These are phyloP conservation scores for pig (Sus scrofa) DNA, from an alignment of 2,113 vertebrate species.

Conservation along the genomic window T2T-Sscrofa CM000824.6:200177001-200177500, in stretches of 20 bases:
- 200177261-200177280: neutral
- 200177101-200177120: neutral
- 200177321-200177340: neutral
- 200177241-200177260: neutral
- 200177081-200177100: constrained; percentile 10
- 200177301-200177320: neutral
- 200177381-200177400: neutral
- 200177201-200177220: constrained; percentile 49
- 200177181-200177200: constrained; percentile 25
- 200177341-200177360: neutral
- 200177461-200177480: constrained; percentile 24
- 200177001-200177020: constrained; percentile 30
- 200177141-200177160: neutral
- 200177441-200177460: neutral
- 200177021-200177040: constrained; percentile 58
- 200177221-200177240: constrained; percentile 27
- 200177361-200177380: neutral
- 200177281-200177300: neutral
- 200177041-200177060: constrained; percentile 25
- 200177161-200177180: neutral
- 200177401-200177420: neutral
- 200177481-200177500: neutral
- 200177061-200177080: constrained; percentile 39
- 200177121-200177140: neutral
- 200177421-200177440: neutral